phyloP scores from a whole-genome alignment of 1,140 invertebrate species.

The Periplaneta americana region DNA sequence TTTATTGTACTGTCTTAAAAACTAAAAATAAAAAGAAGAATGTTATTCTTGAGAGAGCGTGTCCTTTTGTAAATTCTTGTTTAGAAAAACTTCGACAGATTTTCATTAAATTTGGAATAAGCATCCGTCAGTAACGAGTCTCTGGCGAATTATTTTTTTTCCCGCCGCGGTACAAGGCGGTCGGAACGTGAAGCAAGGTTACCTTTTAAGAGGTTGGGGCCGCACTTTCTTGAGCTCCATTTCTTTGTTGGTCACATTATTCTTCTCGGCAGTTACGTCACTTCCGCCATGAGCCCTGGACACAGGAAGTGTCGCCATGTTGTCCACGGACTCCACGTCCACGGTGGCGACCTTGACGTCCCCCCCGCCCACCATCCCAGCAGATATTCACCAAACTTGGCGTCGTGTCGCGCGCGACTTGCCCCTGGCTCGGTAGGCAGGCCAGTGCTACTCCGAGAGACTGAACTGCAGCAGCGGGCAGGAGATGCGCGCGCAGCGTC shows the following conservation, averaged over 20 bases:
- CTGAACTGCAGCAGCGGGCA: not conserved
- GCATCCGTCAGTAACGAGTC: too few relatives aligned
- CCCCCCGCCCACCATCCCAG: slow-evolving; percentile 52
- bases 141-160: too few relatives aligned
- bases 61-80: too few relatives aligned
- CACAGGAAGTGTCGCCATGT: slow-evolving; percentile 79
- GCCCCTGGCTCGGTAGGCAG: not conserved
- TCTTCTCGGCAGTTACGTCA: slow-evolving; percentile 65
- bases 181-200: too few relatives aligned
- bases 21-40: too few relatives aligned
- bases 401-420: not conserved
- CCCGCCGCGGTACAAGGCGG: too few relatives aligned
- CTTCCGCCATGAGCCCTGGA: slow-evolving; percentile 34
- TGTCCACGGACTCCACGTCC: slow-evolving; percentile 68
- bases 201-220: slow-evolving; percentile 75
- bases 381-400: not conserved
- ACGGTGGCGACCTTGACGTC: slow-evolving; percentile 83
- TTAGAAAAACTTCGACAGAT: too few relatives aligned
- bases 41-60: too few relatives aligned
- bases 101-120: too few relatives aligned
- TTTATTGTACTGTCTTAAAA: too few relatives aligned
- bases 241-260: slow-evolving; percentile 77
- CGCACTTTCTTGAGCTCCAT: slow-evolving; percentile 80
- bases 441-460: not conserved
- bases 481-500: not conserved